A percentile compares a stretch with the other conserved stretches of the same genome.
Evolutionary conservation across 2,113 vertebrate genomes (phyloP).

Genomic region (Fregetta grallaria): DNA sequence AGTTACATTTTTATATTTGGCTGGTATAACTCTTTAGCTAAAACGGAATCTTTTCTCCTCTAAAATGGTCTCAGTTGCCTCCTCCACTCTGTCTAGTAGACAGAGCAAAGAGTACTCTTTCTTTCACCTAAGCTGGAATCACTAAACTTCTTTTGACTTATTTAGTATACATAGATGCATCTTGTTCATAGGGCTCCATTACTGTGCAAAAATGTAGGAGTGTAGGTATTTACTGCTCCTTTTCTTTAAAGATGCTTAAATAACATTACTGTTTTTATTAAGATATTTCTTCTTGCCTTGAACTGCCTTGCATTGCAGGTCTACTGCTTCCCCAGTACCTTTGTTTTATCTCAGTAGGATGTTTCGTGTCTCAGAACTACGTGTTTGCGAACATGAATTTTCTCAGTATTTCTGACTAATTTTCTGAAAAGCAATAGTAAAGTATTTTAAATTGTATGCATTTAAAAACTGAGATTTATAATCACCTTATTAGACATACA

Average conservation of each 20-base stretch:
- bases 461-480: not conserved
- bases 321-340: not conserved
- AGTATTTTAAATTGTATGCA: not conserved
- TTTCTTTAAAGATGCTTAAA: not conserved
- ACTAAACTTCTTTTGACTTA: not conserved
- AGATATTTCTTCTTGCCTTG: not conserved
- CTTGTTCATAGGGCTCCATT: not conserved
- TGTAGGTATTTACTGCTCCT: not conserved
- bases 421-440: not conserved
- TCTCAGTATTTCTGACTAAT: not conserved
- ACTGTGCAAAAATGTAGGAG: not conserved
- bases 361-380: not conserved
- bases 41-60: not conserved
- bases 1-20: not conserved
- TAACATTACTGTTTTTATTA: not conserved
- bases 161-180: not conserved
- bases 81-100: not conserved
- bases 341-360: not conserved
- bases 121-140: not conserved
- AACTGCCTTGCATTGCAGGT: not conserved
- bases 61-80: not conserved
- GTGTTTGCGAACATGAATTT: not conserved
- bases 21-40: not conserved
- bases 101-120: not conserved
- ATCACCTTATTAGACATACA: not conserved